These are phyloP conservation scores for Hippocampus abdominalis DNA, from an alignment of 2,113 vertebrate genomes.

Conservation along the genomic window DNA sequence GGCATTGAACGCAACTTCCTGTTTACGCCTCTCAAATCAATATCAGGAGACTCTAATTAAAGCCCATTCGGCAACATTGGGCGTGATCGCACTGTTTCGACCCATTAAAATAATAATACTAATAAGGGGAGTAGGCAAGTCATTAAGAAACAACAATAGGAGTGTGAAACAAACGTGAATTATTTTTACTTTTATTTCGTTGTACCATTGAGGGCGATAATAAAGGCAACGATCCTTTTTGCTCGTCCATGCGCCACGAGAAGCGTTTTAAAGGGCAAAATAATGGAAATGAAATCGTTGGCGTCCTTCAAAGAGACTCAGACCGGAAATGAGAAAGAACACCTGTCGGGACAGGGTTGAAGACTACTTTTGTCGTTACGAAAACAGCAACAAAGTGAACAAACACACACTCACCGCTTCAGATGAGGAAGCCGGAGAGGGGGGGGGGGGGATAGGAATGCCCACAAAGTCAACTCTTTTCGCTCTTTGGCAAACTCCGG, in stretches of 20 bases:
- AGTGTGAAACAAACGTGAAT: neutral
- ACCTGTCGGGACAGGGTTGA: neutral
- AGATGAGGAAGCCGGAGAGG: too few species aligned
- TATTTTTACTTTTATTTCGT: neutral
- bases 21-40: slow-evolving; percentile 11
- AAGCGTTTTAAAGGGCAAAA: neutral
- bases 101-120: neutral
- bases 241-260: neutral
- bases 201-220: neutral
- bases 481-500: neutral
- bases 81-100: too few species aligned
- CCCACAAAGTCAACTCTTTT: neutral
- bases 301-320: neutral
- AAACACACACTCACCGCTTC: neutral
- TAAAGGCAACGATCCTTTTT: neutral
- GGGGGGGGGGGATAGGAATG: too few species aligned
- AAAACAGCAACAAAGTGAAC: neutral
- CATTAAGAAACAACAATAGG: neutral
- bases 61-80: neutral
- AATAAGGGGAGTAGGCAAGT: too few species aligned
- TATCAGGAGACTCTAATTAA: slow-evolving; percentile 7
- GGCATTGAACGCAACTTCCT: neutral
- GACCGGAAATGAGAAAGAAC: neutral
- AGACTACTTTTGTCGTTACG: neutral
- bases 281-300: neutral